phyloP scores from a whole-genome alignment of 2,888 invertebrate species.

The Noctua comes region DNA sequence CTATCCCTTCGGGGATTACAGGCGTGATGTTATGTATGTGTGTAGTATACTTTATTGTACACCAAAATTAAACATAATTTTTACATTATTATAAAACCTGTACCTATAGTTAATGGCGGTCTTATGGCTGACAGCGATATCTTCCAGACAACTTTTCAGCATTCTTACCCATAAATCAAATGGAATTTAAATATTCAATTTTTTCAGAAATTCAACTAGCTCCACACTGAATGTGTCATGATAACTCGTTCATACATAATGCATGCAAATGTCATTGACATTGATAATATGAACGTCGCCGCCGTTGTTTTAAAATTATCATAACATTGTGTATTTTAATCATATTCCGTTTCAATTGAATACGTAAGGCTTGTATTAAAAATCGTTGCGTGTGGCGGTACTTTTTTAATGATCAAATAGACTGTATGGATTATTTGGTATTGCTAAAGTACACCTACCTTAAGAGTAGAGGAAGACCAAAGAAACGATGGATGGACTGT shows the following conservation, averaged over 20 bases:
- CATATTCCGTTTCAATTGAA: constrained; percentile 60
- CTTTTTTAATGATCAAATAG: not conserved
- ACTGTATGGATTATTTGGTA: not conserved
- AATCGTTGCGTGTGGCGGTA: not conserved
- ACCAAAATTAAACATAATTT: not conserved
- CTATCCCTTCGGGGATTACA: no score
- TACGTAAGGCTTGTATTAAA: constrained; percentile 19
- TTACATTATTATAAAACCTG: not conserved
- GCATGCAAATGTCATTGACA: constrained; percentile 64
- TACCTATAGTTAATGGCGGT: not conserved
- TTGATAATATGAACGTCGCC: constrained; percentile 55
- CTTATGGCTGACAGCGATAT: not conserved
- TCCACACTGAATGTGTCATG: constrained; percentile 30
- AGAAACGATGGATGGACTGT: no score
- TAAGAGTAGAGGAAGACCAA: no score
- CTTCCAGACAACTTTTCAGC: not conserved
- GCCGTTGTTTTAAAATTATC: constrained; percentile 63
- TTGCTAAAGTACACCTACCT: not conserved
- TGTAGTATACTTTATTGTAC: not conserved
- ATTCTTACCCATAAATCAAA: constrained; percentile 22
- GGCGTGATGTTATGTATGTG: no score
- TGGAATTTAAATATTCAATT: constrained; percentile 12
- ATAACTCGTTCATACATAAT: constrained; percentile 62
- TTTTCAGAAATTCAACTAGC: constrained; percentile 36
- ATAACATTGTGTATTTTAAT: constrained; percentile 60